Conservation (phyloP, 2,113 vertebrate species). For the Clupea harengus region DNA sequence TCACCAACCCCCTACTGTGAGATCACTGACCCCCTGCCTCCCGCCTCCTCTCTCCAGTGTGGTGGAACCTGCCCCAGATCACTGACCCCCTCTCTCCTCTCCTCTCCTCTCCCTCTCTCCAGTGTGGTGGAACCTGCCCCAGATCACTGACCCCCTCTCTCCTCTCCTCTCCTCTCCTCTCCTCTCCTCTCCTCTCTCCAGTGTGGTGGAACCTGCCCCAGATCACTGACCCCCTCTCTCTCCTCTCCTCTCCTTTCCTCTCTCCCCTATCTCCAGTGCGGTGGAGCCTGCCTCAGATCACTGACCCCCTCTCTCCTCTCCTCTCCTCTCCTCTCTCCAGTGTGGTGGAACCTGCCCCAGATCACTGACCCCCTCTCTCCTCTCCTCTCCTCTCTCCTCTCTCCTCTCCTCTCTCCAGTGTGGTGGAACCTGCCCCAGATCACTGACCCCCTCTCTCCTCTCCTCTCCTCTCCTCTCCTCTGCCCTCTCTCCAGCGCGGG, state of each 20-base stretch:
- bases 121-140: conserved; percentile 12
- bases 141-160: not conserved
- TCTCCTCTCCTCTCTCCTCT: too few species aligned
- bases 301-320: too few species aligned
- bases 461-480: too few species aligned
- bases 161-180: too few species aligned
- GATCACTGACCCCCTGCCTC: too few species aligned
- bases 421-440: not conserved
- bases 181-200: not conserved
- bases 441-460: not conserved
- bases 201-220: not conserved
- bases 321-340: not conserved
- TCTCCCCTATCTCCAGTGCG: not conserved
- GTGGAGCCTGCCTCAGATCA: not conserved
- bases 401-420: not conserved
- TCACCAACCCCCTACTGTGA: too few species aligned
- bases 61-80: not conserved
- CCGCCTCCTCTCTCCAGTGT: conserved; percentile 1
- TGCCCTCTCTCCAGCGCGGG: conserved; percentile 3
- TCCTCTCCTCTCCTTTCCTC: too few species aligned
- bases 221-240: not conserved
- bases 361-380: not conserved
- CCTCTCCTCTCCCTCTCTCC: not conserved
- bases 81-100: too few species aligned
- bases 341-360: not conserved